Evolutionary conservation across 2,888 invertebrate genomes (phyloP).

Genomic region (Stenolophus ochropezus): DNA sequence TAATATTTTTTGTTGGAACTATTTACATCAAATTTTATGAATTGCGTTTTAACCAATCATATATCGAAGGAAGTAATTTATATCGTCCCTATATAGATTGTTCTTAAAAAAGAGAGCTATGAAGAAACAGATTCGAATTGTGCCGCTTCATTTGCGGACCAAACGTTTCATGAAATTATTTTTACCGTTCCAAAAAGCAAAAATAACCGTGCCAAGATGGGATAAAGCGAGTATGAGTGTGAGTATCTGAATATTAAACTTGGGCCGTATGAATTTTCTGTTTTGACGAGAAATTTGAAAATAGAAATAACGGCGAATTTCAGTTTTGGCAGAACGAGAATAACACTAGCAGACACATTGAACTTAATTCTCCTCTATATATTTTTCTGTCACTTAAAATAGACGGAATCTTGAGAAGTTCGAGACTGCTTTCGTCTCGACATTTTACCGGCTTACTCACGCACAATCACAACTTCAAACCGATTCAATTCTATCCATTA

Average conservation of each 20-base stretch:
- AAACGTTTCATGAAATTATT: slow-evolving; percentile 51
- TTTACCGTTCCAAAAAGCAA: slow-evolving; percentile 39
- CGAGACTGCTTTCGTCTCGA: slow-evolving; percentile 40
- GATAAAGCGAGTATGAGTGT: slow-evolving; percentile 35
- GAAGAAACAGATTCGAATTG: slow-evolving; percentile 39
- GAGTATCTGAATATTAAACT: slow-evolving; percentile 47
- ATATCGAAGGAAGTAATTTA: no score
- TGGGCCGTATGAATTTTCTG: slow-evolving; percentile 56
- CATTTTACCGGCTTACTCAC: slow-evolving; percentile 43
- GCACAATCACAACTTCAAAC: neutral
- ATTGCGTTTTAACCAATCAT: no score
- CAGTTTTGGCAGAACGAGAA: slow-evolving; percentile 57
- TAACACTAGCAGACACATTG: slow-evolving; percentile 58
- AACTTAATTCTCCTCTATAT: slow-evolving; percentile 58
- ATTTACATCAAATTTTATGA: no score
- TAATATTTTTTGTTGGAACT: no score
- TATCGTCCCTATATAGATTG: no score
- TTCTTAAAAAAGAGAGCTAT: no score
- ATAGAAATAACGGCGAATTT: slow-evolving; percentile 53
- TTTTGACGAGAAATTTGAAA: slow-evolving; percentile 58
- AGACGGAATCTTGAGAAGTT: slow-evolving; percentile 52
- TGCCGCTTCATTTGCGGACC: slow-evolving; percentile 28
- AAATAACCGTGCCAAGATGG: slow-evolving; percentile 34
- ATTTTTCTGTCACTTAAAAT: slow-evolving; percentile 60
- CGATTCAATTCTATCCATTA: neutral